These are phyloP conservation scores for Gallinago nigripennis DNA, from an alignment of 2,797 vertebrate genomes.

Conservation along the genomic window DNA sequence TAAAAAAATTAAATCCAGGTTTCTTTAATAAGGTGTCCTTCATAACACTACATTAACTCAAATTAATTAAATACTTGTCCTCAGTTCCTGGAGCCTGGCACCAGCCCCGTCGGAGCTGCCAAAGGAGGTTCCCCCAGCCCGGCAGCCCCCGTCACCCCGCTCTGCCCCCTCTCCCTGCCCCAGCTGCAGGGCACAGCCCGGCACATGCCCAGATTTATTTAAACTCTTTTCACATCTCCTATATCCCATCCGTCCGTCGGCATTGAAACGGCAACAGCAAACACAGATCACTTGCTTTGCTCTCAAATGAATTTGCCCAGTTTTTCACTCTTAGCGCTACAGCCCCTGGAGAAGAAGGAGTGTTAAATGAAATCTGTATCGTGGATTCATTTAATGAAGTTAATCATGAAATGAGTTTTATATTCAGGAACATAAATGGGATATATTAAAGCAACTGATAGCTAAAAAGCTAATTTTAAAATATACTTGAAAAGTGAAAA, in stretches of 20 bases:
- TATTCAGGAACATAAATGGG: neutral
- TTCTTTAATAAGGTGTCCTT: constrained; percentile 33
- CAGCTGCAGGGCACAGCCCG: neutral
- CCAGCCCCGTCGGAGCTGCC: neutral
- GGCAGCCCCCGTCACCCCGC: neutral
- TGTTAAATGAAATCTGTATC: neutral
- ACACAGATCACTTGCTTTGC: neutral
- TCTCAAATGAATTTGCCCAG: neutral
- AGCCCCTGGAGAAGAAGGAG: neutral
- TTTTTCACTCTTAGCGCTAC: neutral
- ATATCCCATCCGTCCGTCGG: neutral
- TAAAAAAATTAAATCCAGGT: neutral
- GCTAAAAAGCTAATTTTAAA: neutral
- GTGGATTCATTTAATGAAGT: neutral
- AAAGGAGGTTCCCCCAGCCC: neutral
- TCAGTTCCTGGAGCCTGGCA: neutral
- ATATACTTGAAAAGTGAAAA: neutral
- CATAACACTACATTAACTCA: constrained; percentile 11
- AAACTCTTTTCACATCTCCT: neutral
- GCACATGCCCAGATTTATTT: neutral
- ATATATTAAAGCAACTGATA: neutral
- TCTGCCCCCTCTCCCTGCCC: neutral
- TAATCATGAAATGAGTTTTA: neutral
- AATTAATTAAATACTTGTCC: constrained; percentile 1
- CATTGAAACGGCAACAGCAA: neutral